Conservation (phyloP, 2,113 vertebrate species). For the Cynocephalus volans region DNA sequence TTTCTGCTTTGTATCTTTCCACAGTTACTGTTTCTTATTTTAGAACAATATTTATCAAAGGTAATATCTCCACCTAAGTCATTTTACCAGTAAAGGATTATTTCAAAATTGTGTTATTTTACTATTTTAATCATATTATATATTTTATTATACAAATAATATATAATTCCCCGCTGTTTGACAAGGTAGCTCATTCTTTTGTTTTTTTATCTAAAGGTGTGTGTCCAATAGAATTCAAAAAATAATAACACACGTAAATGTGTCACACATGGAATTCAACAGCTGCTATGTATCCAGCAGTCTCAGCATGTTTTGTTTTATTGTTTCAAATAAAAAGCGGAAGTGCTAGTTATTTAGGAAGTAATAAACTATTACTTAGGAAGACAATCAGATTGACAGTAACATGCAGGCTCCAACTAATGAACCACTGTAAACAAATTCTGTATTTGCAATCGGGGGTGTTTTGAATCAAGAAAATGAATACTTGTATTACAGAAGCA, state of each 20-base stretch:
- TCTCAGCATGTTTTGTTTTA: neutral
- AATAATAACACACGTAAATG: neutral
- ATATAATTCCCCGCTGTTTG: constrained; percentile 58
- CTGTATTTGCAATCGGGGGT: constrained; percentile 73
- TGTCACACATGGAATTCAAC: neutral
- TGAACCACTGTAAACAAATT: constrained; percentile 55
- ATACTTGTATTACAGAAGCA: constrained; percentile 75
- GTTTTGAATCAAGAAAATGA: constrained; percentile 79
- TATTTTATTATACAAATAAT: constrained; percentile 51
- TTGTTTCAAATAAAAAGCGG: constrained; percentile 66
- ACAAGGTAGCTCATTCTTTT: constrained; percentile 50
- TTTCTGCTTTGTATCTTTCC: neutral
- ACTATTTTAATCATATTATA: constrained; percentile 66
- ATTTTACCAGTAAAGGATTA: constrained; percentile 56
- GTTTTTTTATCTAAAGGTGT: constrained; percentile 53
- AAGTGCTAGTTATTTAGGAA: constrained; percentile 54
- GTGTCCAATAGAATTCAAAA: constrained; percentile 35
- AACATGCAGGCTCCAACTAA: neutral
- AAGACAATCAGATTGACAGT: constrained; percentile 34
- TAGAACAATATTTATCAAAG: neutral
- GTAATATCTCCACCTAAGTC: neutral
- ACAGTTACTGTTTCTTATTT: neutral
- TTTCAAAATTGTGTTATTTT: constrained; percentile 20
- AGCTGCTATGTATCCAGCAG: neutral
- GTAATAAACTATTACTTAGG: constrained; percentile 50